Conservation (phyloP, 2,113 vertebrate species). For the Scortum barcoo region DNA sequence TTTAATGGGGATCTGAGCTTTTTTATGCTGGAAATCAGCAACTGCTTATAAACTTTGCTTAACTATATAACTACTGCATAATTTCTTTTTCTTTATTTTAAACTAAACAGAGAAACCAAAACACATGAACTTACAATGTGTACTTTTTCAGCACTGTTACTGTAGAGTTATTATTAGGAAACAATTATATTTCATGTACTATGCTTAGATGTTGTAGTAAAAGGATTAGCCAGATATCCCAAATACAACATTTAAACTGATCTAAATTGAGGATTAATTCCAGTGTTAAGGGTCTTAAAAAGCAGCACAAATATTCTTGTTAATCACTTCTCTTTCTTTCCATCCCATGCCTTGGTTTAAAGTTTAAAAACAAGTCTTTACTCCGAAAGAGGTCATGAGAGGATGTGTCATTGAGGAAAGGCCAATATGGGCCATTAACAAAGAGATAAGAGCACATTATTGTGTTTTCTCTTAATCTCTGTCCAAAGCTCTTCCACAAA, state of each 20-base stretch:
- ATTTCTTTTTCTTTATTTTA: too few species aligned
- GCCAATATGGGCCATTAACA: slow-evolving; percentile 25
- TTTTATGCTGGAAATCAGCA: too few species aligned
- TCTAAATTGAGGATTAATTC: not conserved
- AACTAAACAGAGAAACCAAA: too few species aligned
- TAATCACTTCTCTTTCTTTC: not conserved
- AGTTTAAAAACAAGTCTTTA: slow-evolving; percentile 12
- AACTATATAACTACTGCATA: too few species aligned
- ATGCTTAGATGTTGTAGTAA: not conserved
- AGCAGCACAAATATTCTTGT: too few species aligned
- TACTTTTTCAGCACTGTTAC: too few species aligned
- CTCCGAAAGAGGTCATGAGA: slow-evolving; percentile 8
- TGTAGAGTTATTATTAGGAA: too few species aligned
- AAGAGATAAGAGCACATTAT: slow-evolving; percentile 46
- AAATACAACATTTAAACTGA: not conserved
- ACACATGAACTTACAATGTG: too few species aligned
- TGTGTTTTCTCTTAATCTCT: slow-evolving; percentile 47
- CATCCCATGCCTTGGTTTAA: not conserved
- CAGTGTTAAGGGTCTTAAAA: not conserved
- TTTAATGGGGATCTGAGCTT: too few species aligned
- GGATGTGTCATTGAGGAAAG: slow-evolving; percentile 19
- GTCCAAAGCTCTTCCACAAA: not conserved
- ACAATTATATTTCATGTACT: too few species aligned
- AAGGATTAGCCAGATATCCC: not conserved
- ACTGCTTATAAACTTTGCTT: too few species aligned